Evolutionary conservation across 35 echinoderm and acorn worm genomes (phyloP), one percentile per base, ranked within the genome.

Genomic region (Apostichopus californicus): DNA sequence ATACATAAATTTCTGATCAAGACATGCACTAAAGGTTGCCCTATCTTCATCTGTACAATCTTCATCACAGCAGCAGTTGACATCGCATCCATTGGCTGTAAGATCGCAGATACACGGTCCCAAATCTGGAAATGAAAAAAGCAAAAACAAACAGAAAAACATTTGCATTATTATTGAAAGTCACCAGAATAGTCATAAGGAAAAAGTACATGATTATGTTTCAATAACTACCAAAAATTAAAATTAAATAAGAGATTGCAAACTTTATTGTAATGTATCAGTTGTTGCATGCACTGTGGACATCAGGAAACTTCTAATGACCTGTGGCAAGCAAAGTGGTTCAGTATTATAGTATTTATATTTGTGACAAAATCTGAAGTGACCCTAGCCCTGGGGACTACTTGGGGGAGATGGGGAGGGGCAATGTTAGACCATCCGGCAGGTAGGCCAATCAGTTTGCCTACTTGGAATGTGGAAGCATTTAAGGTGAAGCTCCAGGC

Each of bases 51-150:
- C 52, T 14, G 94, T 88, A 83, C 97, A 98, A 54, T 98, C 97
- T 8, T 80, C 85, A 92, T 98, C 97, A 98, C 97, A 98, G 59
- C 97, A 98, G 80, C 97, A 98, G 11, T 96, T 98, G 1, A 98
- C 97, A 92, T 98, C 97, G 95, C 97, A 98, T 9, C 86, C 93
- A 68, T 92, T 94, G 5, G 12, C 91, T n/a, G 95, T 96, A 54
- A 98, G 86, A 83, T 98, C 97, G 94, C 97, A 98, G 59, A 94
- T 96, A 79, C 97, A 98, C 11, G 91, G 92, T 26, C 97, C 97
- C 46, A 98, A 63, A 91, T 98, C 97, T 98, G 87, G 64, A 12
- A 87, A 4, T 26, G 11, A 87, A 9, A 90, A 58, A 55, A 15
- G 60, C 9, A 56, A 54, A 86, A 57, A 6, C 34, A n/a, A 56